A percentile compares a stretch with the other conserved stretches of the same genome.
These are phyloP conservation scores for Mustelus asterias DNA, from an alignment of 2,113 vertebrate genomes.

Conservation along the genomic window DNA sequence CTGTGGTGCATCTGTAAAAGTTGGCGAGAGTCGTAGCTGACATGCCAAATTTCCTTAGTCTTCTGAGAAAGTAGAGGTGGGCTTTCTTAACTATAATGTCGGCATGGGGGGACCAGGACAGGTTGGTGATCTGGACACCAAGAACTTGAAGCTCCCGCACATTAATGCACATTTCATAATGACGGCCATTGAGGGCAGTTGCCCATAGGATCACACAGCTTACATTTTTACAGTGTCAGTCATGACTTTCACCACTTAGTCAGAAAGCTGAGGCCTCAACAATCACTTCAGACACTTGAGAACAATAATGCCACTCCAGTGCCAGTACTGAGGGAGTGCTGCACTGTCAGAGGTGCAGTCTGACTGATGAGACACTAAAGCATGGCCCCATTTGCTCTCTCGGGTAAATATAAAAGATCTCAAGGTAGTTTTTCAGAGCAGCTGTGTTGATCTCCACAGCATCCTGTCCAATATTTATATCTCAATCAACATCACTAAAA, in stretches of 20 bases:
- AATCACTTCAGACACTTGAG: not conserved
- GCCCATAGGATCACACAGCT: not conserved
- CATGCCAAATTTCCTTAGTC: no score
- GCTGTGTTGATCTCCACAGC: not conserved
- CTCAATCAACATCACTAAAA: not conserved
- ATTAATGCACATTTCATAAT: not conserved
- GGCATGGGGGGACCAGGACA: no score
- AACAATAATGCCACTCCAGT: not conserved
- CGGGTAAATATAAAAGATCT: not conserved
- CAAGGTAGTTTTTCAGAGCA: not conserved
- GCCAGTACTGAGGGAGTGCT: not conserved
- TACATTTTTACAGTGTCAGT: not conserved
- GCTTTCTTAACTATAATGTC: no score
- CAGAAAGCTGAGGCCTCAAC: not conserved
- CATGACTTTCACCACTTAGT: not conserved
- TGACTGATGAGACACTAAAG: not conserved
- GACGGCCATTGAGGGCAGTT: not conserved
- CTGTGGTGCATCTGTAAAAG: no score
- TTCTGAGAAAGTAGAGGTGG: no score
- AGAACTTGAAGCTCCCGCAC: no score
- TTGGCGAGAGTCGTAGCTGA: no score
- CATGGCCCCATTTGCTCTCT: not conserved
- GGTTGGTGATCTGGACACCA: no score
- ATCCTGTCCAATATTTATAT: not conserved
- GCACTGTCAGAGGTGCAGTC: not conserved